A percentile compares a stretch with the other conserved stretches of the same genome.
phyloP scores from a whole-genome alignment of 2,888 invertebrate species.

The Drosophila prostipennis region DNA sequence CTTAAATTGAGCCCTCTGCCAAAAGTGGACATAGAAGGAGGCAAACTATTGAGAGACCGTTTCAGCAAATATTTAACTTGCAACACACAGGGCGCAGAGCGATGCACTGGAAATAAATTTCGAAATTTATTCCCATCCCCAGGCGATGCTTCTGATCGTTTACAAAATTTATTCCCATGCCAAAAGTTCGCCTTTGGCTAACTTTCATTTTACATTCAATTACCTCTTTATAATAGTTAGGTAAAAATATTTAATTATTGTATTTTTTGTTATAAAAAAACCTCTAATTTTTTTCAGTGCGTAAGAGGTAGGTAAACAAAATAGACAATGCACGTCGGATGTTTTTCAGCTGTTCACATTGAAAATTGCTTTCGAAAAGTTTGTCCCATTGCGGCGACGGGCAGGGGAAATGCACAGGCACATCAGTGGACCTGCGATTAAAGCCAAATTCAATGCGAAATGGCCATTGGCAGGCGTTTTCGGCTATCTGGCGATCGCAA shows the following conservation, averaged over 20 bases:
- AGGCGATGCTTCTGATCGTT: not conserved
- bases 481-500: constrained; percentile 57
- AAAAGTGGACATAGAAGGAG: constrained; percentile 17
- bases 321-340: constrained; percentile 46
- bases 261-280: no score
- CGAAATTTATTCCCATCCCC: not conserved
- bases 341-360: constrained; percentile 42
- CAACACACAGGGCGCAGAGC: constrained; percentile 15
- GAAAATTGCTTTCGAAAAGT: constrained; percentile 59
- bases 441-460: constrained; percentile 21
- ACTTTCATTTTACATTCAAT: not conserved
- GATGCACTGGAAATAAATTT: not conserved
- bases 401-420: not conserved
- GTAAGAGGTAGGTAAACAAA: constrained; percentile 40
- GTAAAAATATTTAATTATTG: no score
- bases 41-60: constrained; percentile 22
- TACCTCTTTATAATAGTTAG: no score
- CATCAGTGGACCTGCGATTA: constrained; percentile 4
- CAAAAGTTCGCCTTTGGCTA: not conserved
- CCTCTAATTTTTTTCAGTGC: not conserved
- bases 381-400: not conserved
- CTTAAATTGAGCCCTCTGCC: constrained; percentile 23
- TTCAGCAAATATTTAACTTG: constrained; percentile 64
- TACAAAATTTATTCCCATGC: not conserved
- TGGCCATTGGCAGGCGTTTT: constrained; percentile 6